phyloP scores from a whole-genome alignment of 1,140 invertebrate species.

The Mamestra configurata region DNA sequence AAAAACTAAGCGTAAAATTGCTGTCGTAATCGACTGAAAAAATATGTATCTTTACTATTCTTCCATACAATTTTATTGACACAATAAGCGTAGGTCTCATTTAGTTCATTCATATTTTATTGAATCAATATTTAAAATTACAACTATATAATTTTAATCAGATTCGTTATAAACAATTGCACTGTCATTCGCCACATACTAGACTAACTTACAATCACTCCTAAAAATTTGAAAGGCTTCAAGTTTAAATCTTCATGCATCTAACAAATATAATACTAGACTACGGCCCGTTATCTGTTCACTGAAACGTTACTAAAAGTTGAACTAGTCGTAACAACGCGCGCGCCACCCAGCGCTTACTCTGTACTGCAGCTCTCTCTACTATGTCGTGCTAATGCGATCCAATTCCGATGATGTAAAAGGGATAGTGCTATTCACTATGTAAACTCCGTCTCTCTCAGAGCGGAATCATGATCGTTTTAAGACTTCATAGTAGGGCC shows the following conservation, averaged over 20 bases:
- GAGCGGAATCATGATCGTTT: too few relatives aligned
- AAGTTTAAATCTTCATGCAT: conserved; percentile 25
- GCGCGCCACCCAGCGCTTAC: neutral
- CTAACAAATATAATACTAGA: conserved; percentile 48
- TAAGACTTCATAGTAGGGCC: too few relatives aligned
- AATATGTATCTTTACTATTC: conserved; percentile 70
- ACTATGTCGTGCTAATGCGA: too few relatives aligned
- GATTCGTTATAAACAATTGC: conserved; percentile 53
- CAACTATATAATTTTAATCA: conserved; percentile 52
- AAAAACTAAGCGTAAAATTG: conserved; percentile 76
- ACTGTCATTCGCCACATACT: conserved; percentile 47
- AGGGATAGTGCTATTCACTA: too few relatives aligned
- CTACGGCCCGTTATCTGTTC: conserved; percentile 53
- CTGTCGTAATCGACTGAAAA: conserved; percentile 77
- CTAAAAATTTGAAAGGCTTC: conserved; percentile 23
- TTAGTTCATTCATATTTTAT: conserved; percentile 51
- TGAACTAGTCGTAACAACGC: conserved; percentile 10
- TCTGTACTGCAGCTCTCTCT: neutral
- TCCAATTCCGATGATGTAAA: too few relatives aligned
- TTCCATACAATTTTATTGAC: conserved; percentile 69
- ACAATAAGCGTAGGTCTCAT: conserved; percentile 71
- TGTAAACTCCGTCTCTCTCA: too few relatives aligned
- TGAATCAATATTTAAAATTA: conserved; percentile 51
- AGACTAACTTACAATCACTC: conserved; percentile 44
- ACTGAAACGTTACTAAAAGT: conserved; percentile 47